Evolutionary conservation across 2,888 invertebrate species (phyloP), one percentile per base, ranked within the genome.

Genomic region (Aethes cnicana): DNA sequence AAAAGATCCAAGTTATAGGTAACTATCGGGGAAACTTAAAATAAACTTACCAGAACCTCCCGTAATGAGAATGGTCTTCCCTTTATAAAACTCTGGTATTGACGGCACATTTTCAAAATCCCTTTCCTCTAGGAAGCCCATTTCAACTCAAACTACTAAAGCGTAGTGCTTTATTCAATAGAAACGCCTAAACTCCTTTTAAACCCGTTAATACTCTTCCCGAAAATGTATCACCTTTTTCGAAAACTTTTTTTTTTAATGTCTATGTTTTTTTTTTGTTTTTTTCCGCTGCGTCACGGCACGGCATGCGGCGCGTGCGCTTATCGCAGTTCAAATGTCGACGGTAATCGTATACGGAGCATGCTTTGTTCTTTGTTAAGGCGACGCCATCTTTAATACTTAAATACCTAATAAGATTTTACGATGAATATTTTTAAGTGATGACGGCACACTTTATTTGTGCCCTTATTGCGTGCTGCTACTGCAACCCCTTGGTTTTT

Each of bases 21-120:
- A 11, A 21, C 14, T 30, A 23, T 2, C 28, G 21, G 14, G 14
- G 17, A 33, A 17, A 35, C 1, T 3, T 7, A 8, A 14, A 25
- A 43, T 16, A 6, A 9, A 59, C 72, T 73, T 58, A 89, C 91
- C 91, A 18, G 95, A 95, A 1, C 92, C 95, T 2, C 97, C 97
- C 0, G 97, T 97, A 6, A 97, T 91, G 44, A 97, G 94, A 14
- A 97, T 84, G 20, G 92, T 92, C 60, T 93, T 93, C 17, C 92
- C 93, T 18, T 88, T 86, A 69, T 92, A 96, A 72, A 92, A 95
- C 23, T 93, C 91, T 0, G 92, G 81, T 28, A 95, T 92, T 3
- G 79, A 66, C 0, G 82, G 76, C 53, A 69, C 64, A 9, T 59
- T 50, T 2, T 47, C 53, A 7, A 75, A 39, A 21, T 82, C 72